These are phyloP conservation scores for Chelmon rostratus DNA, from an alignment of 2,797 vertebrate genomes.

Conservation along the genomic window DNA sequence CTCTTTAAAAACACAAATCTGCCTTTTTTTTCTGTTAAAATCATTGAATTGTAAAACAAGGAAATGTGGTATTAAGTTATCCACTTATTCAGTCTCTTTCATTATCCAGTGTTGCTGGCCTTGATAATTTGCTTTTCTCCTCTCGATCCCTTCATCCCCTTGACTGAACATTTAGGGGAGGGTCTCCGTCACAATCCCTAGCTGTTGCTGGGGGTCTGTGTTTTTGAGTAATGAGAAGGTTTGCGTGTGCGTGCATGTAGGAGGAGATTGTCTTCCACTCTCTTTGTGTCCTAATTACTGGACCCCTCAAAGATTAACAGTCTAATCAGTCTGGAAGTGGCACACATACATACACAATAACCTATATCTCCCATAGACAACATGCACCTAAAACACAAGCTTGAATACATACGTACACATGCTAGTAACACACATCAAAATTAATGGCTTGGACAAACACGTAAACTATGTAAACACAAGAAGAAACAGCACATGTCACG, in stretches of 20 bases:
- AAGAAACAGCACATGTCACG: constrained; percentile 15
- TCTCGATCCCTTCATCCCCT: neutral
- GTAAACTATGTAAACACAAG: neutral
- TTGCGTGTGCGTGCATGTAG: neutral
- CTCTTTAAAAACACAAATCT: too few relatives aligned
- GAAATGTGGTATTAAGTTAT: neutral
- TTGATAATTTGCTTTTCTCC: neutral
- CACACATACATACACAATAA: neutral
- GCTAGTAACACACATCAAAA: neutral
- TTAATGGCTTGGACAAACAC: neutral
- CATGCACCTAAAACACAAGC: neutral
- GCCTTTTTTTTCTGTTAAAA: neutral
- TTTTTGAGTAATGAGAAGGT: constrained; percentile 22
- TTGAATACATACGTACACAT: too few relatives aligned
- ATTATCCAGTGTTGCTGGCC: neutral
- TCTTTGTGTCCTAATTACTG: constrained; percentile 52
- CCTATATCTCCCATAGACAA: neutral
- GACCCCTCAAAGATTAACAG: constrained; percentile 46
- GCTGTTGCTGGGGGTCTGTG: constrained; percentile 33
- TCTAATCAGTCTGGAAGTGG: constrained; percentile 30
- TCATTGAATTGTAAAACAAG: neutral
- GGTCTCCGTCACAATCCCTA: constrained; percentile 12
- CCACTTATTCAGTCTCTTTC: neutral
- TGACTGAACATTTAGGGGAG: constrained; percentile 19
- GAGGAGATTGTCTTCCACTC: constrained; percentile 12